Evolutionary conservation across 1,140 invertebrate species (phyloP).

Genomic region (Drosophila sucinea): DNA sequence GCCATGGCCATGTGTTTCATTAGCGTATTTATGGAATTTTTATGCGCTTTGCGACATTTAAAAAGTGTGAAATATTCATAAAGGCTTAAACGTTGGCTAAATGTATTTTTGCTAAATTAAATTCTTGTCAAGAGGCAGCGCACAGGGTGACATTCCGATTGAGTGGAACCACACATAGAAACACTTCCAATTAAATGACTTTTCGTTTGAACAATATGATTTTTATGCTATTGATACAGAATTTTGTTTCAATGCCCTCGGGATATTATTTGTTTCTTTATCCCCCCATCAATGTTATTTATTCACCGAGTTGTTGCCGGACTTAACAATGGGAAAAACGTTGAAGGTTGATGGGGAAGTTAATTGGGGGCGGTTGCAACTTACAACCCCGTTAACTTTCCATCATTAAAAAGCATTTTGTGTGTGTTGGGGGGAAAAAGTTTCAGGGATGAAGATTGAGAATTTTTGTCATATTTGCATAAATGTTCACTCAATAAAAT

Average conservation of each 20-base stretch:
- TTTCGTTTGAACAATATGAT: slow-evolving; percentile 5
- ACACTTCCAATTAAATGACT: slow-evolving; percentile 8
- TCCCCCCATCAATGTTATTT: background rate
- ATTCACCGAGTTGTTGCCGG: background rate
- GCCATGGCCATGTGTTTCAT: slow-evolving; percentile 66
- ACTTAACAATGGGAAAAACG: background rate
- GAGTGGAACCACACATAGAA: background rate
- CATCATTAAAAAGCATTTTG: slow-evolving; percentile 35
- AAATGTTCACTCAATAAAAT: slow-evolving; percentile 79
- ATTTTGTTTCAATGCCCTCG: background rate
- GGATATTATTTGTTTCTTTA: background rate
- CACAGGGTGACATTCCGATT: slow-evolving; percentile 40
- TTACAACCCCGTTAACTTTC: slow-evolving; percentile 44
- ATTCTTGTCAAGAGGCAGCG: slow-evolving; percentile 36
- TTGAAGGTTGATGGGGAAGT: background rate
- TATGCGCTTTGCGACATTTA: slow-evolving; percentile 59
- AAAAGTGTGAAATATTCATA: slow-evolving; percentile 62
- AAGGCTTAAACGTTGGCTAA: slow-evolving; percentile 34
- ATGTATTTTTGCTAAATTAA: slow-evolving; percentile 56
- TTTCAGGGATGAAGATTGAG: slow-evolving; percentile 24
- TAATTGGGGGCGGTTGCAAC: background rate
- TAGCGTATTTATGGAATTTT: slow-evolving; percentile 78
- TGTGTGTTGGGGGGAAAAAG: background rate
- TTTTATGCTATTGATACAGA: background rate
- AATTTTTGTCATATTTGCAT: slow-evolving; percentile 62